Conservation (phyloP, 1,140 invertebrate species). For the Periplaneta americana region DNA sequence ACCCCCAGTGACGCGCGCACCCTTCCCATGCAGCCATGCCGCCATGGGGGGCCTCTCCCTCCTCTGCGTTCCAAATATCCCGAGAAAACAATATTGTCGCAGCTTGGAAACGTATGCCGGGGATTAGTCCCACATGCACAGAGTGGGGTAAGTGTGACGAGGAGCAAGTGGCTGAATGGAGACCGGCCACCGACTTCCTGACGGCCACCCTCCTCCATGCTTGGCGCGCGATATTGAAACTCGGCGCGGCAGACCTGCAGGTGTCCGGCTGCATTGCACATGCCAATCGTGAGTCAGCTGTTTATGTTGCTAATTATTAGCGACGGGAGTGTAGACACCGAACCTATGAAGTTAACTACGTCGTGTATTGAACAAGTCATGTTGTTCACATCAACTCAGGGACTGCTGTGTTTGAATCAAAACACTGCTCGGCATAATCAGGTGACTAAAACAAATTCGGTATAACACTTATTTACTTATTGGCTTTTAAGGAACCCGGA, state of each 20-base stretch:
- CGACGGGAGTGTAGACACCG: too few species aligned
- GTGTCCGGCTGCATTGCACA: too few species aligned
- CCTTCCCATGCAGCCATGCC: not conserved
- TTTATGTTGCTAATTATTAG: too few species aligned
- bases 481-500: too few species aligned
- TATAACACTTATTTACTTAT: too few species aligned
- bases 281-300: too few species aligned
- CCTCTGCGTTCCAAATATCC: conserved; percentile 1
- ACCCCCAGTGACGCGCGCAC: conserved; percentile 2
- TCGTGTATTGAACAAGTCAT: too few species aligned
- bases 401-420: too few species aligned
- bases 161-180: not conserved
- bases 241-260: not conserved
- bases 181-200: not conserved
- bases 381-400: too few species aligned
- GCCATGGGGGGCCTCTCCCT: not conserved
- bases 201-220: not conserved
- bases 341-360: too few species aligned
- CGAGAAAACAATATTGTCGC: conserved; percentile 17
- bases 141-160: not conserved
- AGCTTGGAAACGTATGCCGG: conserved; percentile 13
- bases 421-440: too few species aligned
- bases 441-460: too few species aligned
- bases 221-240: not conserved
- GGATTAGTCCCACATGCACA: conserved; percentile 8